Conservation (phyloP, 2,888 invertebrate species). For the Caenorhabditis doughertyi region DNA sequence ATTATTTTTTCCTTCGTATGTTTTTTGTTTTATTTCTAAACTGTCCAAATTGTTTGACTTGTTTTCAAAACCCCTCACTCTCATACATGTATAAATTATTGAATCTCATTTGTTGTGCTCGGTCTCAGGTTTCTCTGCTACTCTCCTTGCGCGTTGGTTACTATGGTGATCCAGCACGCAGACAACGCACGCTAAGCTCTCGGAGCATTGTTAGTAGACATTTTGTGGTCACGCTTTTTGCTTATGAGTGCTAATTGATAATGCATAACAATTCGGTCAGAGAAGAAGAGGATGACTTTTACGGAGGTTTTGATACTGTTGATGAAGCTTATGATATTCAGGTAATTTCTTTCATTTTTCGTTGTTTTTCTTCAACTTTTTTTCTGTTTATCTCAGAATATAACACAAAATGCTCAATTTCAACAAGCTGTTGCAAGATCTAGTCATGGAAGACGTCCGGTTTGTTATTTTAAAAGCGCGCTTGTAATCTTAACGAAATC, state of each 20-base stretch:
- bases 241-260: neutral
- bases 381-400: too few relatives aligned
- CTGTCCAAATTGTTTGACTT: neutral
- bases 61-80: neutral
- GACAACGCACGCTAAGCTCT: neutral
- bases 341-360: conserved; percentile 43
- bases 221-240: too few relatives aligned
- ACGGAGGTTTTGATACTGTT: conserved; percentile 81
- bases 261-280: conserved; percentile 18
- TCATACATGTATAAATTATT: conserved; percentile 55
- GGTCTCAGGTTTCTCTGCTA: neutral
- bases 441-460: conserved; percentile 88
- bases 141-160: neutral
- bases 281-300: conserved; percentile 77
- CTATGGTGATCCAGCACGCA: neutral
- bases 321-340: conserved; percentile 81
- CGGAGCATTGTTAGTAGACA: too few relatives aligned
- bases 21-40: conserved; percentile 15
- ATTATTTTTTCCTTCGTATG: conserved; percentile 8
- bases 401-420: conserved; percentile 88
- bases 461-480: too few relatives aligned
- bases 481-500: too few relatives aligned
- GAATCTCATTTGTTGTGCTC: conserved; percentile 33
- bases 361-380: too few relatives aligned
- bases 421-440: conserved; percentile 88